These are phyloP conservation scores for Sarcophilus harrisii DNA, from an alignment of 2,797 vertebrate species.

Conservation along the genomic window DNA sequence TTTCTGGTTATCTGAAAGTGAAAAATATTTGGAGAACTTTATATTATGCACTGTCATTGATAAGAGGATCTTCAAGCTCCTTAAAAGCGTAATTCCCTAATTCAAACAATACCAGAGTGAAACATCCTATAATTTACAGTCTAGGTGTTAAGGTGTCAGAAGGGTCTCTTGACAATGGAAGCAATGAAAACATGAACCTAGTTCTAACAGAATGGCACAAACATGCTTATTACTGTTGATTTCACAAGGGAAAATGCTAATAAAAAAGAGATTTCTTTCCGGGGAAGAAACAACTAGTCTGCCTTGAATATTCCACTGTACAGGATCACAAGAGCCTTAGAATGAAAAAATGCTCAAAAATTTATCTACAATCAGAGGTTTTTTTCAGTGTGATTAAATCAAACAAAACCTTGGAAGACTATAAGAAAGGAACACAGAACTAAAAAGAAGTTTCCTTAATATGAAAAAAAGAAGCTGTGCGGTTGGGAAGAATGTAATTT, in stretches of 20 bases:
- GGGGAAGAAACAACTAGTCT: conserved; percentile 41
- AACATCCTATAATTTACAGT: background rate
- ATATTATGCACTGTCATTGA: conserved; percentile 1
- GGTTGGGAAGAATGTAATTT: conserved; percentile 45
- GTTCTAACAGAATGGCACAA: conserved; percentile 34
- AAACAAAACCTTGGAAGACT: conserved; percentile 53
- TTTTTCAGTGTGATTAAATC: conserved; percentile 59
- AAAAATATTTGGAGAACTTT: background rate
- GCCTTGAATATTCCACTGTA: conserved; percentile 34
- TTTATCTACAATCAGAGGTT: conserved; percentile 51
- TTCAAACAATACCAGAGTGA: background rate
- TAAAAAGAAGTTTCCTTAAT: conserved; percentile 31
- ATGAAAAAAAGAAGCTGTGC: conserved; percentile 33
- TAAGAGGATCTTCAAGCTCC: background rate
- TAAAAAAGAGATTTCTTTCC: conserved; percentile 47
- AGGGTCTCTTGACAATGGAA: background rate
- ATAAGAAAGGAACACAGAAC: conserved; percentile 57
- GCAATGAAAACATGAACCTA: background rate
- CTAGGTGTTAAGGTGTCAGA: conserved; percentile 16
- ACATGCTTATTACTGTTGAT: conserved; percentile 34
- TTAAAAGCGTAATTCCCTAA: conserved; percentile 34
- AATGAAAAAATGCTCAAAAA: conserved; percentile 62
- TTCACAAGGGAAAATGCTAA: conserved; percentile 37
- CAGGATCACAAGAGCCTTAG: conserved; percentile 34
- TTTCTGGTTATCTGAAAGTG: conserved; percentile 5